phyloP scores from a whole-genome alignment of 53 echinoderm and acorn worm species.

The Luidia sarsii region DNA sequence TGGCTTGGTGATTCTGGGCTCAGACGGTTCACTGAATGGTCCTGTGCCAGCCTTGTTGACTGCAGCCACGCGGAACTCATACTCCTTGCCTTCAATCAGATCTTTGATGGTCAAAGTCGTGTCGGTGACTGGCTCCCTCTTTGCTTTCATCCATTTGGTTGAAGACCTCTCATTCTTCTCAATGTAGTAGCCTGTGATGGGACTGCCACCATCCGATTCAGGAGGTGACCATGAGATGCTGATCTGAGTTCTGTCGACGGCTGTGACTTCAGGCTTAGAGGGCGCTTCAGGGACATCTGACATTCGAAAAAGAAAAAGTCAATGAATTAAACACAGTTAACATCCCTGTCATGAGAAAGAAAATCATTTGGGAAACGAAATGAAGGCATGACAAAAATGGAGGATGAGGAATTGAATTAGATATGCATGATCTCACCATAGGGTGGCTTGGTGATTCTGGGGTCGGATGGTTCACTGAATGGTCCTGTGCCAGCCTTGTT shows the following conservation, averaged over 20 bases:
- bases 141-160: constrained; percentile 70
- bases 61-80: constrained; percentile 76
- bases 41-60: constrained; percentile 80
- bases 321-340: too few species aligned
- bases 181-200: constrained; percentile 71
- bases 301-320: too few species aligned
- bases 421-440: constrained; percentile 79
- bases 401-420: too few species aligned
- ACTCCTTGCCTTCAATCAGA: constrained; percentile 63
- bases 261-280: constrained; percentile 60
- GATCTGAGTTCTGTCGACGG: constrained; percentile 68
- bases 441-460: constrained; percentile 78
- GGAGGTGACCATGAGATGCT: constrained; percentile 82
- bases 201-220: constrained; percentile 69
- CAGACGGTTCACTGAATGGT: constrained; percentile 69
- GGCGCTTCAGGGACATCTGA: constrained; percentile 54
- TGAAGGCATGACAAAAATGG: constrained; percentile 17
- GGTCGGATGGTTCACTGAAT: constrained; percentile 70
- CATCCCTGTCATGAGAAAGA: too few species aligned
- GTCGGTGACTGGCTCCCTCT: constrained; percentile 54
- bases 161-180: constrained; percentile 71
- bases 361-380: constrained; percentile 70
- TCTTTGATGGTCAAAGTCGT: constrained; percentile 62
- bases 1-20: constrained; percentile 64
- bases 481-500: constrained; percentile 82